A percentile compares a stretch with the other conserved stretches of the same genome.
These are phyloP conservation scores for Eclectus roratus DNA, from an alignment of 2,113 vertebrate species.

Conservation along the genomic window DNA sequence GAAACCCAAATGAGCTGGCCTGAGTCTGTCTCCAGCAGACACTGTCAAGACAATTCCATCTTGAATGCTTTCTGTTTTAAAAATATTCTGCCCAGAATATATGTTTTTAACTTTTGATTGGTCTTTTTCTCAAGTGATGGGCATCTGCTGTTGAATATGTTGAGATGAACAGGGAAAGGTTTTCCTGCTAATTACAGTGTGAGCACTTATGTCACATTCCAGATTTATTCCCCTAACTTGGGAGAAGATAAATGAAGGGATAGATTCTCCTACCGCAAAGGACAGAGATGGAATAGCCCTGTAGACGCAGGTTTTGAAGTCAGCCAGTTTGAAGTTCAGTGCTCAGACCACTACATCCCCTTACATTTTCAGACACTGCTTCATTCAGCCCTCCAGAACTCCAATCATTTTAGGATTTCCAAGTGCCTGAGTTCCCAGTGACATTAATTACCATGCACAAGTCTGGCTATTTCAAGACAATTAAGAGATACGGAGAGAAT, in stretches of 20 bases:
- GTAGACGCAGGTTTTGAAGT: neutral
- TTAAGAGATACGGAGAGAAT: slow-evolving; percentile 67
- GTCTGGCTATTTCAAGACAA: slow-evolving; percentile 33
- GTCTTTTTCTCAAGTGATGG: neutral
- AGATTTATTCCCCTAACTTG: neutral
- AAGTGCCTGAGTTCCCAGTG: neutral
- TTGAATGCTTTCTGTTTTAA: neutral
- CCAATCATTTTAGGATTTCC: neutral
- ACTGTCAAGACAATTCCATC: neutral
- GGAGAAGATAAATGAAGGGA: neutral
- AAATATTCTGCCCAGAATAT: neutral
- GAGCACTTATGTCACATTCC: neutral
- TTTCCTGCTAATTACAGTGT: neutral
- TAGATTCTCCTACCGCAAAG: neutral
- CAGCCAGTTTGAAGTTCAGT: neutral
- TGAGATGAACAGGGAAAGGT: neutral
- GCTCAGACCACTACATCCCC: neutral
- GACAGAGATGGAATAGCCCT: neutral
- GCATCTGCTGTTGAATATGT: neutral
- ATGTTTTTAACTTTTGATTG: neutral
- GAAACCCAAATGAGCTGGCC: neutral
- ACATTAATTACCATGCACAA: neutral
- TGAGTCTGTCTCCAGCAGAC: neutral
- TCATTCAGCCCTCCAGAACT: slow-evolving; percentile 14
- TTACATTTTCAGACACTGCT: neutral